A percentile compares a stretch with the other conserved stretches of the same genome.
Conservation (phyloP, 2,888 invertebrate species). For the Epinotia ramella region DNA sequence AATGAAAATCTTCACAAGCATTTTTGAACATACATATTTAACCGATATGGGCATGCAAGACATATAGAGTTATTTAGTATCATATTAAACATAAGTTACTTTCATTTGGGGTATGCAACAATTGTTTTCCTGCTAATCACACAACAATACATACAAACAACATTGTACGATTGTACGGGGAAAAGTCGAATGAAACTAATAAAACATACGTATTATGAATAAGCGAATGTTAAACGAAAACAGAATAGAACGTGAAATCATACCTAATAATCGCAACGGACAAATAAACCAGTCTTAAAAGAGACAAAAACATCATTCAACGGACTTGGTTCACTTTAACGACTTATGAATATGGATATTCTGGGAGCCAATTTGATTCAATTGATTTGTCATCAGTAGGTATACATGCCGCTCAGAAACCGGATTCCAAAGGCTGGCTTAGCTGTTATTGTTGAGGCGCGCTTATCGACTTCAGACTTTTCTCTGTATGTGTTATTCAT, state of each 20-base stretch:
- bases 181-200: not conserved
- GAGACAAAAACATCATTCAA: conserved; percentile 25
- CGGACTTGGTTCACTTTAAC: conserved; percentile 9
- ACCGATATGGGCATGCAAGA: too few species aligned
- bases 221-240: not conserved
- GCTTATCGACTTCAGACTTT: not conserved
- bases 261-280: conserved; percentile 24
- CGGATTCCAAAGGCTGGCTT: not conserved
- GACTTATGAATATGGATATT: conserved; percentile 12
- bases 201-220: not conserved
- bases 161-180: not conserved
- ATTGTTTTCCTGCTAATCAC: too few species aligned
- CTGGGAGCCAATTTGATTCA: conserved; percentile 10
- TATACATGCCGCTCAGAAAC: not conserved
- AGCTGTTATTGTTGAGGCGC: not conserved
- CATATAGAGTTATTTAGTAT: too few species aligned
- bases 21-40: too few species aligned
- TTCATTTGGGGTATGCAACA: too few species aligned
- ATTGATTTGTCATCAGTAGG: not conserved
- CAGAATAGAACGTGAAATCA: conserved; percentile 24
- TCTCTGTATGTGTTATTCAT: not conserved
- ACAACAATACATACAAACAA: too few species aligned
- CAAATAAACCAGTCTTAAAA: conserved; percentile 28
- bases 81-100: too few species aligned
- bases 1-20: too few species aligned